Base-by-base conservation (phyloP, 1,140 invertebrate genomes). In the Ladona fulva region DNA sequence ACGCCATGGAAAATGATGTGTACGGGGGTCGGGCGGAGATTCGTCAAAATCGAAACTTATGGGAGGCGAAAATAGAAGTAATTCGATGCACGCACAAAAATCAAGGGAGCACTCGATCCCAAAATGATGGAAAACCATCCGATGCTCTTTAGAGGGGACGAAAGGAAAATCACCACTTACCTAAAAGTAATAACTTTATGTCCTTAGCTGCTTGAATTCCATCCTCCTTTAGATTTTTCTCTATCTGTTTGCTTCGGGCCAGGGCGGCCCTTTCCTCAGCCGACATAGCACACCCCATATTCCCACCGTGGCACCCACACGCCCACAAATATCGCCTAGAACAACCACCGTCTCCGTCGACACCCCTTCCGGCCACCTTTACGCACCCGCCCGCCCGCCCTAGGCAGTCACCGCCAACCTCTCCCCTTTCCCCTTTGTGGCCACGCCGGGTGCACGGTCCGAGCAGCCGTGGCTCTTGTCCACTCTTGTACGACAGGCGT, bases 221-320 rank as follows among this genome's bases (percentile, higher is more conserved):
- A 90, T 99, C 98, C 87, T 99, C 98, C 88, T 99, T 99, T 78
- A 99, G 91, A 88, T 99, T 98, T 88, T 97, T 99, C 88, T 99
- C 98, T 83, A 99, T 99, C 87, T 94, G 94, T 89, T 98, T 98
- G 90, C 95, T 98, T 85, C 97, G 91, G 85, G 96, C 96, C 86
- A 97, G 89, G 85, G 97, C 97, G 83, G 95, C 95, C 87, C 97
- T 90, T 88, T 99, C 97, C 88, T 99, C 97, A 83, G 96, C 96
- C 85, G 96, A 98, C 91, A 98, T 96, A 85, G 97, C 97, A 90
- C 97, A 99, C 87, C 97, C 97, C 97, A 99, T 99, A 87, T 89
- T 92, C 52, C 44, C 52, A 66, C 52, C 52, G 52, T 66, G 52
- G 52, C 74, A 52, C 52, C 44, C 44, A 25, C 25, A 75, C 52